Conservation (phyloP, 2,113 vertebrate species). For the Sminthopsis crassicaudata region DNA sequence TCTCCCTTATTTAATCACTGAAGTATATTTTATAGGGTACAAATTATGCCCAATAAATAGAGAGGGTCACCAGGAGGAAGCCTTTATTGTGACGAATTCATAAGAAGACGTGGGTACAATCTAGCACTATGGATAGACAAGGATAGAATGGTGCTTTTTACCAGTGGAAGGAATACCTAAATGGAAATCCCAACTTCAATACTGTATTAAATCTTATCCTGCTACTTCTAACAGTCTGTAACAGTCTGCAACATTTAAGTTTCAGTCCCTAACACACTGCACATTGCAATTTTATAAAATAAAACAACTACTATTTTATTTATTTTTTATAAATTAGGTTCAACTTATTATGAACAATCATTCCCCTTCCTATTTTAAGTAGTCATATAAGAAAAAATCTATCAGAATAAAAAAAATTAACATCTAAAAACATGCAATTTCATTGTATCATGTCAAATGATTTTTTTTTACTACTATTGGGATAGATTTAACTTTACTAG, state of each 20-base stretch:
- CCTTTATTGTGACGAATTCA: neutral
- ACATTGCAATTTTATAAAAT: neutral
- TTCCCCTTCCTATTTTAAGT: slow-evolving; percentile 68
- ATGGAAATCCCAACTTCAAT: neutral
- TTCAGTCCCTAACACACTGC: neutral
- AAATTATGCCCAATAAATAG: neutral
- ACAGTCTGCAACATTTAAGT: neutral
- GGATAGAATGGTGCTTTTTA: too few relatives aligned
- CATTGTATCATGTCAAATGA: slow-evolving; percentile 61
- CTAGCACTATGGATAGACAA: too few relatives aligned
- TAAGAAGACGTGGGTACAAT: neutral
- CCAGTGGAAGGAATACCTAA: neutral
- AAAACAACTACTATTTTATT: slow-evolving; percentile 20
- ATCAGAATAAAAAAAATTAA: slow-evolving; percentile 67
- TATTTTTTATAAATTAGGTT: neutral
- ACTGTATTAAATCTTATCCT: neutral
- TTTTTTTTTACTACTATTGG: slow-evolving; percentile 72
- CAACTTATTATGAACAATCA: slow-evolving; percentile 58
- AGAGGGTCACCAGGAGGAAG: neutral
- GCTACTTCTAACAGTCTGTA: neutral
- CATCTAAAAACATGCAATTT: slow-evolving; percentile 61
- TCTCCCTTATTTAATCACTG: neutral
- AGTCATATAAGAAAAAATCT: slow-evolving; percentile 69
- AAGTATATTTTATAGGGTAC: rapidly evolving
- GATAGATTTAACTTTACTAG: slow-evolving; percentile 74